Evolutionary conservation across 2,888 invertebrate genomes (phyloP).

Genomic region (Endotricha flammealis): DNA sequence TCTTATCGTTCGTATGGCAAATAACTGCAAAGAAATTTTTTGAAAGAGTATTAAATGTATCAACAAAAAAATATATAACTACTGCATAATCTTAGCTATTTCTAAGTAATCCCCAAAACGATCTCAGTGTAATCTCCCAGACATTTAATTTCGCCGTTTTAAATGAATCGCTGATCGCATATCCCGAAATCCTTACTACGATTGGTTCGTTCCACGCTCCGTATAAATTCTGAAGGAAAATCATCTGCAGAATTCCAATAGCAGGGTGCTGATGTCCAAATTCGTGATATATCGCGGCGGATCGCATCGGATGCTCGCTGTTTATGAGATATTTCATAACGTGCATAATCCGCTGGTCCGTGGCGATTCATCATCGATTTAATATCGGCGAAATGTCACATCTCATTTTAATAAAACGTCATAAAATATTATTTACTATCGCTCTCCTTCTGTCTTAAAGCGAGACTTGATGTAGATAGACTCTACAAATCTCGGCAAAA

Average conservation of each 20-base stretch:
- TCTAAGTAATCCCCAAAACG: conserved; percentile 50
- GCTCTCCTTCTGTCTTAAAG: no score
- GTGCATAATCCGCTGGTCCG: conserved; percentile 34
- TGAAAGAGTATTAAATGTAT: no score
- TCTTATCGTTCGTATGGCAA: no score
- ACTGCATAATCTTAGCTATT: conserved; percentile 45
- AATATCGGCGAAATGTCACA: neutral
- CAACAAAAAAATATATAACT: no score
- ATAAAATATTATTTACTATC: neutral
- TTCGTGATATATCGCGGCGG: conserved; percentile 66
- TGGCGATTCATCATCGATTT: conserved; percentile 51
- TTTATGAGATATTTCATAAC: conserved; percentile 74
- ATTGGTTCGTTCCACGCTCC: conserved; percentile 42
- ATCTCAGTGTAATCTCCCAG: conserved; percentile 51
- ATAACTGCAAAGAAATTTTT: no score
- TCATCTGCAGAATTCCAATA: conserved; percentile 68
- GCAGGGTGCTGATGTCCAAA: conserved; percentile 63
- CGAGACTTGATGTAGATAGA: neutral
- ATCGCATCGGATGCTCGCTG: conserved; percentile 45
- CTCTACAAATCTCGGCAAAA: conserved; percentile 1
- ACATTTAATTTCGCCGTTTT: conserved; percentile 63
- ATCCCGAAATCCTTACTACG: conserved; percentile 42
- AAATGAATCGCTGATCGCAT: conserved; percentile 59
- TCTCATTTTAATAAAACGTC: conserved; percentile 11
- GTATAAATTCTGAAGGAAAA: conserved; percentile 58